Evolutionary conservation across 30 jellyfish, hydroid and myxozoan genomes (phyloP), one percentile per base, ranked within the genome.

Genomic region (Catostylus mosaicus): DNA sequence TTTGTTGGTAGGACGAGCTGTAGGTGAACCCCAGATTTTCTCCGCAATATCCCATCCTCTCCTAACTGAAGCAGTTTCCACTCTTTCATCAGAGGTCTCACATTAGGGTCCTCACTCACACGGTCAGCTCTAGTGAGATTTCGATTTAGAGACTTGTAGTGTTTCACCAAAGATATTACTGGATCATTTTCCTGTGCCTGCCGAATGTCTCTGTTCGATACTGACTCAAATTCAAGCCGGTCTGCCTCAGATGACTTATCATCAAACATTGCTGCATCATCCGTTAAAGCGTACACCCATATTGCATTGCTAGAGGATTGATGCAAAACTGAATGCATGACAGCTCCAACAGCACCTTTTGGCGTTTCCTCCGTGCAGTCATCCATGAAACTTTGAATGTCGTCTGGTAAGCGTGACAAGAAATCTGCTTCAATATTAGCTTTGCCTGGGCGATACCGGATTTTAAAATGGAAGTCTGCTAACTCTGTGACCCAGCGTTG

Each of bases 401-500:
- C 67, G 23, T 19, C 27, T 26, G 77, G 77, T 67, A 76, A 27
- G 56, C 87, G 33, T 16, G 76, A 47, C 46, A 76, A 43, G 16
- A 50, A 27, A 60, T 76, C 77, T 3, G 87, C 87, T 31, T 59
- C 66, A 18, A 46, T 50, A 35, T 76, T 76, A 20, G 50, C 16
- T 36, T 30, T 40, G 30, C 87, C 84, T 22, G 57, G 72, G 10
- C 71, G 56, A 73, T 73, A 73, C 9, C 24, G 50, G 32, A 73
- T 52, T 20, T 52, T 7, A 73, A 73, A 45, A 27, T 52, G 33
- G 36, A 2, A 71, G 1, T 75, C 69, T 30, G 89, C 69, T 22
- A 85, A 57, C 23, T 85, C 89, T 1, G 67, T 0, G 22, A 85
- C 69, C 95, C 89, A 85, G 4, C 85, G 83, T 1, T 16, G 84